A percentile compares a stretch with the other conserved stretches of the same genome.
Conservation (phyloP, 1,140 invertebrate genomes). For the Pomacea maculata region DNA sequence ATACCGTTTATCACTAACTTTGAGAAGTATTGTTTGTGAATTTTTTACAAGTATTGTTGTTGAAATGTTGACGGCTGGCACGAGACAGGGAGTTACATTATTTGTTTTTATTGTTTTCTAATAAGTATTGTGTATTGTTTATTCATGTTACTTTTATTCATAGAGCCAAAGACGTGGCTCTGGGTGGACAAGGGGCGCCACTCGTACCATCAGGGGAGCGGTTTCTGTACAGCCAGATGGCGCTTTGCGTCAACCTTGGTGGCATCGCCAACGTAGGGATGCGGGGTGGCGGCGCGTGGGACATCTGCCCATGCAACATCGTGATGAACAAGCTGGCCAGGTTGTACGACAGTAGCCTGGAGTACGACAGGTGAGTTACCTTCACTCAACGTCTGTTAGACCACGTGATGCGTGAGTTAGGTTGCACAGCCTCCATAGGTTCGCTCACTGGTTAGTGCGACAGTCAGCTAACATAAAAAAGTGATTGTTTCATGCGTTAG, state of each 20-base stretch:
- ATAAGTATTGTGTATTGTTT: no score
- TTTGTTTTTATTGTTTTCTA: not conserved
- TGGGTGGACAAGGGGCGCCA: slow-evolving; percentile 62
- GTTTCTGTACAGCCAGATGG: slow-evolving; percentile 48
- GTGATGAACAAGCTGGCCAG: slow-evolving; percentile 53
- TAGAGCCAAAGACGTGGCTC: slow-evolving; percentile 53
- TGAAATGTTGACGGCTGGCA: no score
- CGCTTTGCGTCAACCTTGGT: slow-evolving; percentile 60
- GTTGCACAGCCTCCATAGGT: no score
- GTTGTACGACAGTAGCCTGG: slow-evolving; percentile 25
- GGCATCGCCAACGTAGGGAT: slow-evolving; percentile 58
- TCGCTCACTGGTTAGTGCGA: no score
- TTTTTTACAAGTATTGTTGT: no score
- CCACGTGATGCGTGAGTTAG: no score
- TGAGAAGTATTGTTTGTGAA: no score
- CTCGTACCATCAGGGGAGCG: slow-evolving; percentile 56
- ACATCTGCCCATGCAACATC: slow-evolving; percentile 57
- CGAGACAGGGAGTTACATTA: no score
- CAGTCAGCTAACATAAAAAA: no score
- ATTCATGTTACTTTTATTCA: not conserved
- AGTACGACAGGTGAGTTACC: slow-evolving; percentile 37
- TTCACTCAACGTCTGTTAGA: no score
- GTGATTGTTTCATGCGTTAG: no score
- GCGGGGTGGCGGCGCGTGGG: slow-evolving; percentile 44
- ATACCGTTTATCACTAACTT: no score